phyloP scores from a whole-genome alignment of 2,113 vertebrate species.

The Amphiprion ocellaris region DNA sequence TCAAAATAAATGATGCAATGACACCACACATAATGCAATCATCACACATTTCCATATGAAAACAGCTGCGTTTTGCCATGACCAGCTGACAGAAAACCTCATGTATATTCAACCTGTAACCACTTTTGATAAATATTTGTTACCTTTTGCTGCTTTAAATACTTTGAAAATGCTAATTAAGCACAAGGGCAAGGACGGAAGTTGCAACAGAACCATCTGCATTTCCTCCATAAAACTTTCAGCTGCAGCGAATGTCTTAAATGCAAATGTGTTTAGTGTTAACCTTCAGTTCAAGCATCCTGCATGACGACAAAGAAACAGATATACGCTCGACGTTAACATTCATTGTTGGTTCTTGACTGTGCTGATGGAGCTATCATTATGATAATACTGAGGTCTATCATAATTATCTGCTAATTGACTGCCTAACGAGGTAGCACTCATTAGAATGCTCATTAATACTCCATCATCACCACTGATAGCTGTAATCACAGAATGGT shows the following conservation, averaged over 20 bases:
- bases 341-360: conserved; percentile 30
- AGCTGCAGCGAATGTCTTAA: background rate
- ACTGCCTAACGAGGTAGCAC: conserved; percentile 74
- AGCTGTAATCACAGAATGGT: conserved; percentile 69
- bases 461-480: conserved; percentile 72
- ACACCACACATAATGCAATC: conserved; percentile 39
- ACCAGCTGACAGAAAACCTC: background rate
- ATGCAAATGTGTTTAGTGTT: conserved; percentile 3
- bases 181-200: background rate
- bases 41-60: conserved; percentile 39
- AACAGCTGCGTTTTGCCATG: conserved; percentile 2
- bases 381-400: conserved; percentile 64
- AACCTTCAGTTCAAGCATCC: conserved; percentile 11
- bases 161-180: conserved; percentile 3
- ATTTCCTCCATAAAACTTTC: background rate
- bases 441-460: conserved; percentile 76
- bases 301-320: conserved; percentile 26
- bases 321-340: background rate
- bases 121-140: background rate
- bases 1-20: conserved; percentile 23
- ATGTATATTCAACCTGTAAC: conserved; percentile 37
- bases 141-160: background rate
- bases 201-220: background rate
- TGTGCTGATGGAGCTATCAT: conserved; percentile 59
- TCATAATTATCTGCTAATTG: conserved; percentile 79